Percentiles rank a stretch among this genome's conserved stretches.
phyloP scores from a whole-genome alignment of 2,888 invertebrate species.

The Troilus luridus region DNA sequence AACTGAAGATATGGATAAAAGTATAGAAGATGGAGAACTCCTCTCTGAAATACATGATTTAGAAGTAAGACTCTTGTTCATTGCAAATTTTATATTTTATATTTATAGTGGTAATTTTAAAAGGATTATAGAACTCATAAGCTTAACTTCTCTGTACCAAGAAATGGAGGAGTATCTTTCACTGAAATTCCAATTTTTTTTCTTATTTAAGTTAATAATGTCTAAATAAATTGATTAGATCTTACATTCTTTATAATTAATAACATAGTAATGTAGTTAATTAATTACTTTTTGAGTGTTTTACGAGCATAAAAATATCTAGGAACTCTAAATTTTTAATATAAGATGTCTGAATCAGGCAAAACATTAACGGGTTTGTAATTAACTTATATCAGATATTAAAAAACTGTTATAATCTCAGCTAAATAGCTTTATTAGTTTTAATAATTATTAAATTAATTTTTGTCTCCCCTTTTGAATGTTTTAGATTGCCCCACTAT shows the following conservation, averaged over 20 bases:
- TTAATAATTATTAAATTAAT: not conserved
- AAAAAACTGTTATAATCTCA: not conserved
- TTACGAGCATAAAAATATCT: too few relatives aligned
- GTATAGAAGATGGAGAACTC: slow-evolving; percentile 62
- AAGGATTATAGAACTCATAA: too few relatives aligned
- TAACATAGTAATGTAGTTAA: not conserved
- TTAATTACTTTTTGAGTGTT: too few relatives aligned
- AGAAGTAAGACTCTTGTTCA: slow-evolving; percentile 40
- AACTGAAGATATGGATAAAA: slow-evolving; percentile 64
- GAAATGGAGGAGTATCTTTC: too few relatives aligned
- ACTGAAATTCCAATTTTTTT: not conserved
- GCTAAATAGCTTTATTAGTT: not conserved
- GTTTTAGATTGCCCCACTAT: slow-evolving; percentile 60
- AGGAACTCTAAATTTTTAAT: not conserved
- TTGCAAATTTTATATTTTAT: not conserved
- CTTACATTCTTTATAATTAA: not conserved
- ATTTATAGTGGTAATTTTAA: not conserved
- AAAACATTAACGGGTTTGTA: not conserved
- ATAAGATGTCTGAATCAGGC: not conserved
- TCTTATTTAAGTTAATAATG: not conserved
- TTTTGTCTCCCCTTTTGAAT: slow-evolving; percentile 21
- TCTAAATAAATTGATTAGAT: not conserved
- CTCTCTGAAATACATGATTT: slow-evolving; percentile 63
- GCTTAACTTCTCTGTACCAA: too few relatives aligned
- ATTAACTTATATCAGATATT: not conserved